Base-by-base conservation (phyloP, 1,140 invertebrate species). In the Cheumatopsyche charites region DNA sequence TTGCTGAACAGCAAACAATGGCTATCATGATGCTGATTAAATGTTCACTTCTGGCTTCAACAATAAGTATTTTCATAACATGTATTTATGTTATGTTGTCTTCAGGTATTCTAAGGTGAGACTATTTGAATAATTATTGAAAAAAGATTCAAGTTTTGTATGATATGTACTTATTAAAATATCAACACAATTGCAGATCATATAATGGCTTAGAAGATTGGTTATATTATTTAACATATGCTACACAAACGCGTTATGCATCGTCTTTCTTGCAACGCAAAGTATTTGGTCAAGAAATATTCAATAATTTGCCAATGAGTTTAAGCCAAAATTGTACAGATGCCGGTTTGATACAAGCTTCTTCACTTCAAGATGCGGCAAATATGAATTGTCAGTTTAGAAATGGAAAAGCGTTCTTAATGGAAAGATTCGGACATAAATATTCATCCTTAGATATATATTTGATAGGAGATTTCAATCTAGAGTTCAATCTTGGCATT, bases 1-100 rank as follows among this genome's bases (percentile, higher is more conserved):
- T 94, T 68, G 89, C 92, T 0, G 94, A 97, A 78, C 94, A 96
- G 78, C 88, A 94, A 72, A 90, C 92, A 0, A 89, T 96, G 26
- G 89, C 91, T 0, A 85, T 94, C 26, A 84, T 96, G 75, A 90
- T 95, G 87, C 85, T 94, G 6, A 86, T 96, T 0, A 93, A 92
- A 77, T 89, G 89, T 74, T 88, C 90, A 0, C 87, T 94, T 25
- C 89, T 88, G 7, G 92, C 92, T 0, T 89, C 90, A 13, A 87
- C 93, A 4, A 87, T 89, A 0, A 92, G 92, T 26, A 86, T 93
- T 5, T 94, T 93, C 75, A 84, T 95, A 3, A 86, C 89, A 0
- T 87, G 89, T 15, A 83, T 94, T 0, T 92, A 90, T 55, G 82
- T 96, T 0, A 86, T 93, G 55, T 77, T 94, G 25, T 89, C 90